Evolutionary conservation across 2,888 invertebrate genomes (phyloP), one percentile per base, ranked within the genome.

Genomic region (Apamea monoglypha): DNA sequence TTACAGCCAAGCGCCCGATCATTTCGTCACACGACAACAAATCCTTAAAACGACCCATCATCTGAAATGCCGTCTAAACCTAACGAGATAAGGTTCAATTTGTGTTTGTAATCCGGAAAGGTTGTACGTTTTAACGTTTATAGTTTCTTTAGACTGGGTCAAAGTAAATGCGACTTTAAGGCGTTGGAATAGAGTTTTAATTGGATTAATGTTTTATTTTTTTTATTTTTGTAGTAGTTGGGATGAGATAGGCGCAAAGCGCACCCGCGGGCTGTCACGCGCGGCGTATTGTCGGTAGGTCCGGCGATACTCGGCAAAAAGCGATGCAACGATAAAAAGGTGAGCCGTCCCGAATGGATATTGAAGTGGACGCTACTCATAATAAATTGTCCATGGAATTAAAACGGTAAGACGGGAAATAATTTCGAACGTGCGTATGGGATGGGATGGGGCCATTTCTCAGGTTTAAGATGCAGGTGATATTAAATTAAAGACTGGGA

Each of bases 261-360:
- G 94, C 95, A 94, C 94, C 96, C 95, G 95, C 95, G 92, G 94
- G 96, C 94, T 95, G 96, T 96, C 96, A 96, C 96, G 96, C 96
- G 95, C 94, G 92, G 90, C 82, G 91, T 91, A 92, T 94, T 94
- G 94, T 94, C 91, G 91, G 91, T 88, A 88, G 87, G 88, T 91
- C 81, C 84, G 87, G 76, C 85, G 86, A 87, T 85, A 86, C 89
- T 88, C 89, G 90, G 93, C 92, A 94, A 94, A 94, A 94, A 94
- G 90, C 83, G 88, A 92, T 90, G 89, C 89, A 88, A 83, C 89
- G 88, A 91, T 91, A 94, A 94, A 94, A 95, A 95, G 90, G 89
- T 90, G 90, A 91, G 82, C 82, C 89, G 89, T 81, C 82, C 82
- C 87, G 78, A 84, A 85, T 87, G 84, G 79, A 86, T 87, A 87